Evolutionary conservation across 2,888 invertebrate species (phyloP).

Genomic region (Calliphora vomitoria): DNA sequence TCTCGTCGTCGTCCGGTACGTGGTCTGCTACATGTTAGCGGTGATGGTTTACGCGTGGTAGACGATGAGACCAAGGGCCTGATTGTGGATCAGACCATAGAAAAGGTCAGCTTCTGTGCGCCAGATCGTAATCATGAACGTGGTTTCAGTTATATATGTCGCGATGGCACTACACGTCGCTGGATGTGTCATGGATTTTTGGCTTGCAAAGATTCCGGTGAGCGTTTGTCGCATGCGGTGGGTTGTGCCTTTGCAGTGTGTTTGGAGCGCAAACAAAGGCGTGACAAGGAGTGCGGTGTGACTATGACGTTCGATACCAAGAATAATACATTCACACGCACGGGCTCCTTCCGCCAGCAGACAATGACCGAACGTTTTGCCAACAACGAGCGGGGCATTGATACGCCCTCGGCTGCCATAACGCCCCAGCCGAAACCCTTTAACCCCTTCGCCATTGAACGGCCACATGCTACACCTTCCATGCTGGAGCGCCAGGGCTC

Average conservation of each 20-base stretch:
- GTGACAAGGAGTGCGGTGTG: conserved; percentile 98
- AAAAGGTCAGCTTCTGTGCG: conserved; percentile 99
- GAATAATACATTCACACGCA: conserved; percentile 95
- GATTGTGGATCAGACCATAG: conserved; percentile 99
- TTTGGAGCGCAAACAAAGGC: conserved; percentile 97
- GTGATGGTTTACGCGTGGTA: conserved; percentile 98
- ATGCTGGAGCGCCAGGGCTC: conserved; percentile 98
- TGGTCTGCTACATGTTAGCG: conserved; percentile 94
- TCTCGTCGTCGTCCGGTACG: conserved; percentile 95
- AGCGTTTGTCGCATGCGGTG: conserved; percentile 98
- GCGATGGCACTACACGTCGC: conserved; percentile 98
- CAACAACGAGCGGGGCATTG: conserved; percentile 85
- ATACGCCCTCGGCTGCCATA: conserved; percentile 83
- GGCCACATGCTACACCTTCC: conserved; percentile 97
- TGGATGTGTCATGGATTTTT: conserved; percentile 99
- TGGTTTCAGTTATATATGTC: conserved; percentile 98
- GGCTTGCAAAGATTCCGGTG: conserved; percentile 97
- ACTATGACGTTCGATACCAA: conserved; percentile 96
- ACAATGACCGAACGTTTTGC: conserved; percentile 91
- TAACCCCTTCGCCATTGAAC: conserved; percentile 97
- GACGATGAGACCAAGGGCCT: conserved; percentile 99
- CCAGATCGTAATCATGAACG: conserved; percentile 99
- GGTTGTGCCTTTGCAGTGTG: conserved; percentile 99
- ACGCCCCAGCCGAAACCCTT: conserved; percentile 87
- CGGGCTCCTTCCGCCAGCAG: conserved; percentile 95